These are phyloP conservation scores for Magallana nippona DNA, from an alignment of 2,888 invertebrate genomes.

Conservation along the genomic window DNA sequence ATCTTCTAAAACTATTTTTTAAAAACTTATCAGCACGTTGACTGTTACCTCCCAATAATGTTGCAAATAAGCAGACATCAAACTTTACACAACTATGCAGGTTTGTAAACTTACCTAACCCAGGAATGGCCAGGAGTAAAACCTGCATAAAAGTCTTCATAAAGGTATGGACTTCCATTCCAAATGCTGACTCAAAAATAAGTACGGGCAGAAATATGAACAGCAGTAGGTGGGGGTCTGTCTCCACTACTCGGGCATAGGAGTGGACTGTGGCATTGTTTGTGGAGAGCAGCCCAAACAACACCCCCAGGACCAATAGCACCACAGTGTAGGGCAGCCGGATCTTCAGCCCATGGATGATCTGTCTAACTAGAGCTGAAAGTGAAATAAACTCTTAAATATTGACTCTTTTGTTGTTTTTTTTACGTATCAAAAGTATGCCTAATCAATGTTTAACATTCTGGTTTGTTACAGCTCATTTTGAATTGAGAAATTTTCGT, in stretches of 20 bases:
- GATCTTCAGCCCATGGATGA: constrained; percentile 64
- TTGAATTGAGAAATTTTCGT: neutral
- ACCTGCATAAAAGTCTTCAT: constrained; percentile 77
- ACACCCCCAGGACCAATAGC: constrained; percentile 77
- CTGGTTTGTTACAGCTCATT: neutral
- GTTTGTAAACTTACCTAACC: constrained; percentile 70
- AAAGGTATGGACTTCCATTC: constrained; percentile 80
- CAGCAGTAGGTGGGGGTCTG: constrained; percentile 78
- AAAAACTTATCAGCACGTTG: too few species aligned
- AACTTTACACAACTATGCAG: too few species aligned
- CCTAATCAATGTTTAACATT: neutral
- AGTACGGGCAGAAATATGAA: constrained; percentile 80
- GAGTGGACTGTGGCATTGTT: constrained; percentile 60
- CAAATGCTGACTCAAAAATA: constrained; percentile 80
- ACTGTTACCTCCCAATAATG: too few species aligned
- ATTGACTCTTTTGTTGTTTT: too few species aligned
- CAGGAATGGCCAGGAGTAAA: constrained; percentile 76
- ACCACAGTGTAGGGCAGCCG: constrained; percentile 80
- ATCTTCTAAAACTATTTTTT: too few species aligned
- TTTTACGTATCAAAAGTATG: neutral
- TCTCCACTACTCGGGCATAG: constrained; percentile 67
- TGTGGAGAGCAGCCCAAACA: constrained; percentile 73
- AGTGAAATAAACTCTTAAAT: neutral
- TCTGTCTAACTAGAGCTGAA: constrained; percentile 68
- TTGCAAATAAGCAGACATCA: too few species aligned